These are phyloP conservation scores for Athalia circularis DNA, from an alignment of 2,888 invertebrate genomes.

Conservation along the genomic window DNA sequence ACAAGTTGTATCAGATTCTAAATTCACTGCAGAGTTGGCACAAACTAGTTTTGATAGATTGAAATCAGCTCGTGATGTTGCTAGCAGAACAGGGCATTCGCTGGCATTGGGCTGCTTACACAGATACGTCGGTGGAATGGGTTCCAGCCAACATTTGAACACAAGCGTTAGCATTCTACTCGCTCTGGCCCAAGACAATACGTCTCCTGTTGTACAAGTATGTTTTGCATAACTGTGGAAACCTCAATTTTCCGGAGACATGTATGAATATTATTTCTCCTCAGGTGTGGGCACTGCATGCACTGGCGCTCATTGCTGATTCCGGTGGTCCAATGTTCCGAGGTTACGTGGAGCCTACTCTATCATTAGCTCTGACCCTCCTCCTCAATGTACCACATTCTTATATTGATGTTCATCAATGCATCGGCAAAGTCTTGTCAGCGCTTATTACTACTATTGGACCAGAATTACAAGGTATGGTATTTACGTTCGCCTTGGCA, in stretches of 20 bases:
- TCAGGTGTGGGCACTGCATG: conserved; percentile 97
- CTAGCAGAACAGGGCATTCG: conserved; percentile 90
- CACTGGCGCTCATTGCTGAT: conserved; percentile 95
- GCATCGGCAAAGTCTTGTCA: conserved; percentile 93
- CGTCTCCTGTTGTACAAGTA: conserved; percentile 96
- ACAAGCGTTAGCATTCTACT: conserved; percentile 96
- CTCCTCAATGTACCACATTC: conserved; percentile 93
- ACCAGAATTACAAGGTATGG: conserved; percentile 92
- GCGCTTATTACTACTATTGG: conserved; percentile 98
- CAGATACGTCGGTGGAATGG: conserved; percentile 96
- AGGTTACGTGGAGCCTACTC: conserved; percentile 95
- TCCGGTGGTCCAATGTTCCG: conserved; percentile 99
- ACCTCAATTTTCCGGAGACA: background rate
- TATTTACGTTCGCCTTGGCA: background rate
- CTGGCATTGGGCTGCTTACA: conserved; percentile 97
- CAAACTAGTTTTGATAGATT: conserved; percentile 92
- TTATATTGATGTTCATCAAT: conserved; percentile 93
- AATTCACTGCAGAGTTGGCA: conserved; percentile 92
- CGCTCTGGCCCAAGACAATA: conserved; percentile 94
- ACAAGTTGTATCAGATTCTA: conserved; percentile 90
- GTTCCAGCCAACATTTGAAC: conserved; percentile 94
- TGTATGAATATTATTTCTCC: conserved; percentile 45
- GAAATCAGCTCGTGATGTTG: conserved; percentile 91
- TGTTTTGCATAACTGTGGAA: conserved; percentile 40
- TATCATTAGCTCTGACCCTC: conserved; percentile 92